Evolutionary conservation across 1,140 invertebrate genomes (phyloP).

Genomic region (Leptonema lineaticorne): DNA sequence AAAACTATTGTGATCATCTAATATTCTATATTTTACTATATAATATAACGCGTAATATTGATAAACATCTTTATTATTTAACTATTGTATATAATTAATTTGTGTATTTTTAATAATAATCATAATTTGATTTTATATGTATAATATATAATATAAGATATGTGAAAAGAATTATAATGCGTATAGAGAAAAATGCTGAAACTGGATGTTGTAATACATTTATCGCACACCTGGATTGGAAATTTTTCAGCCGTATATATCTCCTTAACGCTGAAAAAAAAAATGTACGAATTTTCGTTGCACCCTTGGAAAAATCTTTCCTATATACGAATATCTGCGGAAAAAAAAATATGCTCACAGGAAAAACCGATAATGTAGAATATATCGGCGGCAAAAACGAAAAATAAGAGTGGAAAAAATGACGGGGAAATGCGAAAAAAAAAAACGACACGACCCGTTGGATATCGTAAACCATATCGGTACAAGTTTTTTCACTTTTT

Average conservation of each 20-base stretch:
- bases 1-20: too few relatives aligned
- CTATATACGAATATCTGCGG: neutral
- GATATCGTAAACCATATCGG: slow-evolving; percentile 37
- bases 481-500: slow-evolving; percentile 40
- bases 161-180: too few relatives aligned
- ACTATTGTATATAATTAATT: too few relatives aligned
- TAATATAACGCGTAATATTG: too few relatives aligned
- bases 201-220: too few relatives aligned
- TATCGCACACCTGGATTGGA: neutral
- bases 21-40: too few relatives aligned
- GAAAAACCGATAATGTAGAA: slow-evolving; percentile 10
- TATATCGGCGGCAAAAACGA: neutral
- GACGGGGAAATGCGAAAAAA: neutral
- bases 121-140: too few relatives aligned
- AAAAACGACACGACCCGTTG: slow-evolving; percentile 1
- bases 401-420: neutral
- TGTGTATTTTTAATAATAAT: too few relatives aligned
- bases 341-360: slow-evolving; percentile 3
- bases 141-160: too few relatives aligned
- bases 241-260: neutral
- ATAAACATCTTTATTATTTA: too few relatives aligned
- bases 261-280: neutral
- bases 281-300: neutral
- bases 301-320: neutral
- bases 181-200: too few relatives aligned